phyloP scores from a whole-genome alignment of 2,888 invertebrate genomes.

The Conomelus anceps region DNA sequence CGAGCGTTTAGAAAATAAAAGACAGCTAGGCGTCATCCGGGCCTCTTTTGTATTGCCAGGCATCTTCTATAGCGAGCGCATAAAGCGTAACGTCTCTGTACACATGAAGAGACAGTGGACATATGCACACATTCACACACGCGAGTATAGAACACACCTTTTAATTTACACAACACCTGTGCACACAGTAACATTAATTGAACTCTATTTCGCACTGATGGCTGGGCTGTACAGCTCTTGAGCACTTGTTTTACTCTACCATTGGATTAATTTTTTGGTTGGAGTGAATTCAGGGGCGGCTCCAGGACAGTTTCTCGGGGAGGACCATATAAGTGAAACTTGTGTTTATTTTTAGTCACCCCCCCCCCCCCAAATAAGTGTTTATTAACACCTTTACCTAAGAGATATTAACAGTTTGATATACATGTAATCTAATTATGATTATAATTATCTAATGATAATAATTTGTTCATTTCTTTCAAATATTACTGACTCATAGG shows the following conservation, averaged over 20 bases:
- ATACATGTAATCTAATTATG: too few species aligned
- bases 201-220: neutral
- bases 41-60: neutral
- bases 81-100: neutral
- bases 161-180: neutral
- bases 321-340: too few species aligned
- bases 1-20: neutral
- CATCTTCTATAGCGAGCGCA: neutral
- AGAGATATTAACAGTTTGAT: too few species aligned
- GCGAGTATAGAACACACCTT: neutral
- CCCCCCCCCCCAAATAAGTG: too few species aligned
- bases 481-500: too few species aligned
- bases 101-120: neutral
- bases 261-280: neutral
- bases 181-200: neutral
- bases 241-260: neutral
- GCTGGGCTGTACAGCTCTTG: neutral
- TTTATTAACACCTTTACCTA: too few species aligned
- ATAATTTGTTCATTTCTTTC: too few species aligned
- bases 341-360: too few species aligned
- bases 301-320: neutral
- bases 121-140: neutral
- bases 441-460: too few species aligned
- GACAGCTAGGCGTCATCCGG: too few species aligned
- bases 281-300: neutral